These are phyloP conservation scores for Chrysaora quinquecirrha DNA, from an alignment of 30 jellyfish, hydroid and myxozoan species.

Conservation along the genomic window DNA sequence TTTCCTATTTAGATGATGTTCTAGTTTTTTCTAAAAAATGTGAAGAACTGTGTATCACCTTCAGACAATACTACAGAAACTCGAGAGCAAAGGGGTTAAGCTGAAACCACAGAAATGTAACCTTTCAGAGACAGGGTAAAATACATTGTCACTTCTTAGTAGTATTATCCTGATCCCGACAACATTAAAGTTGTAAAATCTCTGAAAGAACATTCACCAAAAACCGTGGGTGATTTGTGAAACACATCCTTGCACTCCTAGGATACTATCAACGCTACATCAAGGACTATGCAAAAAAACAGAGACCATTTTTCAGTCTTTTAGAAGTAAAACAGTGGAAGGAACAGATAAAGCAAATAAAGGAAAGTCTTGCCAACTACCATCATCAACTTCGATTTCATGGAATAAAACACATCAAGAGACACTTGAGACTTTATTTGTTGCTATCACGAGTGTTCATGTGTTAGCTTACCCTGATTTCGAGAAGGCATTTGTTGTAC, in stretches of 20 bases:
- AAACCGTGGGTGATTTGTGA: conserved; percentile 55
- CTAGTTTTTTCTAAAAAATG: conserved; percentile 36
- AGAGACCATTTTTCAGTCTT: conserved; percentile 33
- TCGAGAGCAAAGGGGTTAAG: conserved; percentile 47
- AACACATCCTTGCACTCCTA: conserved; percentile 22
- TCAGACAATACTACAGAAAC: conserved; percentile 34
- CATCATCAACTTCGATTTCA: conserved; percentile 24
- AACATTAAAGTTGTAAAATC: conserved; percentile 33
- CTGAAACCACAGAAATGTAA: conserved; percentile 55
- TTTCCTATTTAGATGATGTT: conserved; percentile 62
- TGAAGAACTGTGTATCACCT: conserved; percentile 37
- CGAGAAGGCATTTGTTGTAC: conserved; percentile 9
- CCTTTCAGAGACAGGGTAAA: conserved; percentile 41
- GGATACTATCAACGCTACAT: conserved; percentile 55
- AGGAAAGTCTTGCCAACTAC: conserved; percentile 23
- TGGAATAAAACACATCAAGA: conserved; percentile 38
- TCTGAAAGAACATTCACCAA: conserved; percentile 25
- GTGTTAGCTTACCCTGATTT: conserved; percentile 55
- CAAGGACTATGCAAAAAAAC: conserved; percentile 23
- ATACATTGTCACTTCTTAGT: conserved; percentile 36
- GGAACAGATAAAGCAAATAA: conserved; percentile 12
- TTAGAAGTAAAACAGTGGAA: conserved; percentile 9
- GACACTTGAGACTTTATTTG: conserved; percentile 28
- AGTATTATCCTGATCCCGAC: conserved; percentile 29
- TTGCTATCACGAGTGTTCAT: conserved; percentile 23